phyloP scores from a whole-genome alignment of 2,797 vertebrate species.

The Phyllotis vaccarum region DNA sequence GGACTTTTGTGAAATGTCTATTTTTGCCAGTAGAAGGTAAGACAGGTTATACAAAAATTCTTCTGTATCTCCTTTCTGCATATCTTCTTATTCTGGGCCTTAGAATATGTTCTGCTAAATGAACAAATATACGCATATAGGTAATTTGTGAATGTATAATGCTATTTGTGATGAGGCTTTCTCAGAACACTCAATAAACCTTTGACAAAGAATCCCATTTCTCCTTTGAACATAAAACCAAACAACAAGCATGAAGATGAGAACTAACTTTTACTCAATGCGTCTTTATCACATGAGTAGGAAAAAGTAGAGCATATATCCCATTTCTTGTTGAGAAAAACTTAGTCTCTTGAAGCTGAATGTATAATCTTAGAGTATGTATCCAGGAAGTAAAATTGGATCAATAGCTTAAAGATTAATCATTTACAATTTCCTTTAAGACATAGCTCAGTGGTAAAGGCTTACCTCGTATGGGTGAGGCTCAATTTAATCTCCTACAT shows the following conservation, averaged over 20 bases:
- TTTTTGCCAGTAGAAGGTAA: neutral
- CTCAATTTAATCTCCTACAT: neutral
- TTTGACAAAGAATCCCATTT: slow-evolving; percentile 1
- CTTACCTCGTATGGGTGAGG: neutral
- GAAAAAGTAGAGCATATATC: neutral
- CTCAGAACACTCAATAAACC: neutral
- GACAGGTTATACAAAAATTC: neutral
- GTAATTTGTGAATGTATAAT: neutral
- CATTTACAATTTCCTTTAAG: neutral
- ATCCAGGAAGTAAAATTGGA: neutral
- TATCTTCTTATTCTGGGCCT: neutral
- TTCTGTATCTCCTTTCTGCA: neutral
- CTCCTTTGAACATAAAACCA: neutral
- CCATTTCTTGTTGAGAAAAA: neutral
- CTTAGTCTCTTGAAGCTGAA: neutral
- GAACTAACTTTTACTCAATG: neutral
- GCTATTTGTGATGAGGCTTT: slow-evolving; percentile 24
- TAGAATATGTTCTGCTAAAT: neutral
- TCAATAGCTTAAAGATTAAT: neutral
- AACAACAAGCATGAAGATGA: neutral
- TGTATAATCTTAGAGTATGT: neutral
- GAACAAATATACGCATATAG: neutral
- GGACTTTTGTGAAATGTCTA: neutral
- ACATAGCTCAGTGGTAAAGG: neutral
- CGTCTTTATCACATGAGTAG: neutral